Conservation (phyloP, 1,140 invertebrate genomes). For the Geopemphigus sp. region DNA sequence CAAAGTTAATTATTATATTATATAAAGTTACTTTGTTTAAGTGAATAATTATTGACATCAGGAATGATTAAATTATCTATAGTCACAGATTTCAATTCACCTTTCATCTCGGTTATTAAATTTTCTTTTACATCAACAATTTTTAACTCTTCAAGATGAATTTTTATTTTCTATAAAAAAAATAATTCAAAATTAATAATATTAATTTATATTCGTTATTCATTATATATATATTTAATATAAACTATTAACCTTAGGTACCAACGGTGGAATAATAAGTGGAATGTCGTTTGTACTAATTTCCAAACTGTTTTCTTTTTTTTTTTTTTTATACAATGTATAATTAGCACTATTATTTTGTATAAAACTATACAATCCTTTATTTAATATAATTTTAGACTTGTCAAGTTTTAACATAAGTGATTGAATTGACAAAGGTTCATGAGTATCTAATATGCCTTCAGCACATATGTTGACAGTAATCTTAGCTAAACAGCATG, state of each 20-base stretch:
- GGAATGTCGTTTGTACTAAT: background rate
- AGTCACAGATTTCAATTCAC: conserved; percentile 34
- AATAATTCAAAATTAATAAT: background rate
- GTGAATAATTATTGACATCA: conserved; percentile 24
- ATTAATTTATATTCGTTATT: too few species aligned
- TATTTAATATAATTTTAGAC: conserved; percentile 65
- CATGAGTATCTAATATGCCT: conserved; percentile 71
- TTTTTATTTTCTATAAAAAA: conserved; percentile 39
- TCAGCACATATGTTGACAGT: conserved; percentile 72
- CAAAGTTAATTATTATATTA: background rate
- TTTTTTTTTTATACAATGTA: background rate
- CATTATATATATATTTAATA: background rate
- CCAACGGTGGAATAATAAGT: conserved; percentile 7
- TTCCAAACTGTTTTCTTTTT: background rate
- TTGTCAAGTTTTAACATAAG: conserved; percentile 66
- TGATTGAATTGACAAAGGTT: conserved; percentile 74
- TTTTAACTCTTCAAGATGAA: conserved; percentile 27
- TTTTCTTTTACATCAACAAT: conserved; percentile 42
- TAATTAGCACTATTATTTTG: conserved; percentile 55
- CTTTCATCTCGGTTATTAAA: conserved; percentile 37
- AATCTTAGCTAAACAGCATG: conserved; percentile 66
- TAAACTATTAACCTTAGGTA: conserved; percentile 51
- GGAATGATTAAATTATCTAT: conserved; percentile 29
- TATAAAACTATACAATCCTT: conserved; percentile 65
- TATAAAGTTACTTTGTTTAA: conserved; percentile 36